Conservation (phyloP, 2,888 invertebrate genomes). For the Hypselothyrea guttata region DNA sequence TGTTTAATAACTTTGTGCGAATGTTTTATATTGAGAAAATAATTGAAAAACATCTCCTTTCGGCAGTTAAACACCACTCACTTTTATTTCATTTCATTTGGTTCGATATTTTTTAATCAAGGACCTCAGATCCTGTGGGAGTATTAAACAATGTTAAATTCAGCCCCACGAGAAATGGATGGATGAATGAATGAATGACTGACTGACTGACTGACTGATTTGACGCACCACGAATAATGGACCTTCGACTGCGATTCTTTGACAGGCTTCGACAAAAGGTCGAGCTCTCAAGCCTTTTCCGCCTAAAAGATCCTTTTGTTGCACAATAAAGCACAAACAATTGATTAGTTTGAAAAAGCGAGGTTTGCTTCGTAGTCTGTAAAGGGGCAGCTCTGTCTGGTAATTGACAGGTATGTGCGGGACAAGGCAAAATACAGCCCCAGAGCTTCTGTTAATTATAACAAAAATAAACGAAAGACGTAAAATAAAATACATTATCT, state of each 20-base stretch:
- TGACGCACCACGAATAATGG: constrained; percentile 44
- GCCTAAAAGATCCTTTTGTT: constrained; percentile 50
- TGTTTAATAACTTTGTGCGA: no score
- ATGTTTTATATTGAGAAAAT: no score
- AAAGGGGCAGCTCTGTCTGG: constrained; percentile 34
- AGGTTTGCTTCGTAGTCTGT: constrained; percentile 1
- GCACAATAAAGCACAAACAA: constrained; percentile 78
- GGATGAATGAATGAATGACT: constrained; percentile 11
- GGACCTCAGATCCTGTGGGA: constrained; percentile 38
- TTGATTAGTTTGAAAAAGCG: constrained; percentile 80
- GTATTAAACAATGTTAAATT: constrained; percentile 66
- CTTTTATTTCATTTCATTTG: constrained; percentile 6
- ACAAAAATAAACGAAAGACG: background rate
- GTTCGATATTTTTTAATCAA: constrained; percentile 67
- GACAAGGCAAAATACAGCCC: background rate
- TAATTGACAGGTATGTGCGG: constrained; percentile 72
- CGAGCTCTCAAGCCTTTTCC: constrained; percentile 69
- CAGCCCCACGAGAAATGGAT: constrained; percentile 44
- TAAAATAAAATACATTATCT: no score
- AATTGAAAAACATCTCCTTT: constrained; percentile 76
- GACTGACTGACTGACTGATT: constrained; percentile 27
- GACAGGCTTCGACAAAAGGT: constrained; percentile 64
- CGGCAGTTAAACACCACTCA: constrained; percentile 51
- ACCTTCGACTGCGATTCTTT: constrained; percentile 38
- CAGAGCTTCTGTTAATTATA: constrained; percentile 1